phyloP scores from a whole-genome alignment of 2,888 invertebrate species.

The Acronicta psi region DNA sequence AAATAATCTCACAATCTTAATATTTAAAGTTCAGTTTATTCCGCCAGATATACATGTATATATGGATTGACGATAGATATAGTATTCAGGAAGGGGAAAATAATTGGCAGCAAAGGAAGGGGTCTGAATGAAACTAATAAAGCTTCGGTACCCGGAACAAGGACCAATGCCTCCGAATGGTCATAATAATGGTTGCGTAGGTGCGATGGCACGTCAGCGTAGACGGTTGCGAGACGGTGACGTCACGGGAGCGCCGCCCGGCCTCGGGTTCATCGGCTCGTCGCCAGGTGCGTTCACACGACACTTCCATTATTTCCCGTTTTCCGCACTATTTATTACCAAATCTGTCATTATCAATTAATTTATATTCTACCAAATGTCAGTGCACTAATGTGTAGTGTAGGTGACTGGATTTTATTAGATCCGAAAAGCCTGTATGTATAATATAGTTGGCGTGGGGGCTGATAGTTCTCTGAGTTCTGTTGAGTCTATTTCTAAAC shows the following conservation, averaged over 20 bases:
- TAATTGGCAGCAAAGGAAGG: not conserved
- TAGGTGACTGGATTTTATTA: conserved; percentile 16
- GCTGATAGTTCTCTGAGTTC: conserved; percentile 25
- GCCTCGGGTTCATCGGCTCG: conserved; percentile 78
- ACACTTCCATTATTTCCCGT: conserved; percentile 65
- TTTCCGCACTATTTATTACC: conserved; percentile 62
- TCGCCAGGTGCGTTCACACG: conserved; percentile 81
- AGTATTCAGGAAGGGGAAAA: not conserved
- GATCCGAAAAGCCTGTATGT: conserved; percentile 9
- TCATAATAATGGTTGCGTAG: conserved; percentile 63
- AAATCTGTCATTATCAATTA: no score
- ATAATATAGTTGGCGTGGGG: conserved; percentile 27
- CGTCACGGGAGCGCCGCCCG: conserved; percentile 83
- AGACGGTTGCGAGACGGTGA: conserved; percentile 78
- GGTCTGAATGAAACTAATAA: not conserved
- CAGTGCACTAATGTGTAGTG: conserved; percentile 19
- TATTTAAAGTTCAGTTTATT: no score
- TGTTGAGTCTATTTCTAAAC: conserved; percentile 30
- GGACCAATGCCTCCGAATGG: conserved; percentile 61
- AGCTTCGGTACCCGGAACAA: conserved; percentile 53
- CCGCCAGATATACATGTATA: no score
- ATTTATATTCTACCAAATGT: conserved; percentile 33
- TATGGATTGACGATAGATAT: no score
- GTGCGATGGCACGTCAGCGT: conserved; percentile 68
- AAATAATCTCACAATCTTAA: no score